Percentiles rank a stretch among this genome's conserved stretches.
Evolutionary conservation across 2,888 invertebrate genomes (phyloP).

Genomic region (Drosophila anomelani): DNA sequence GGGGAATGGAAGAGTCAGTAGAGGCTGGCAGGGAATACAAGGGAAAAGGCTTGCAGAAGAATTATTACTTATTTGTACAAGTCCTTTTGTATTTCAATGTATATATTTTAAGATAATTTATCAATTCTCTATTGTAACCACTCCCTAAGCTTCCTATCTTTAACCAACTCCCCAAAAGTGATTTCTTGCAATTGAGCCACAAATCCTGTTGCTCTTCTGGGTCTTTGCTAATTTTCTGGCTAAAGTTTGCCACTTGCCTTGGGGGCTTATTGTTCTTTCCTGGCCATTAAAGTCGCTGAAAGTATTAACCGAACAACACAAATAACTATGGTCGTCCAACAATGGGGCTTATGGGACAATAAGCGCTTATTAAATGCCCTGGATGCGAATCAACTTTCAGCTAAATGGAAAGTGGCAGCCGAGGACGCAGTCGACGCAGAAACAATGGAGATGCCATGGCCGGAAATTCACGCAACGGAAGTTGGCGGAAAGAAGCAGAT

Average conservation of each 20-base stretch:
- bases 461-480: constrained; percentile 67
- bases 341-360: constrained; percentile 75
- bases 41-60: neutral
- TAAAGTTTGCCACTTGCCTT: constrained; percentile 30
- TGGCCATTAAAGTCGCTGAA: constrained; percentile 22
- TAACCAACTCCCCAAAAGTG: neutral
- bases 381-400: constrained; percentile 78
- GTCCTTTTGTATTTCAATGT: neutral
- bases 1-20: neutral
- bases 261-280: constrained; percentile 22
- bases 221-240: constrained; percentile 5
- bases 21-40: too few relatives aligned
- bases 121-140: too few relatives aligned
- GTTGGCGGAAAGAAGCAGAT: constrained; percentile 36
- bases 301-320: constrained; percentile 39
- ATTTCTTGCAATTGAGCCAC: neutral
- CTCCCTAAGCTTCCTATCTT: neutral
- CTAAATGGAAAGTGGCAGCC: constrained; percentile 72
- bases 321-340: constrained; percentile 58
- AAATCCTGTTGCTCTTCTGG: constrained; percentile 14
- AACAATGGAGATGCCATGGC: constrained; percentile 68
- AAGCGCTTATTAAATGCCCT: constrained; percentile 78
- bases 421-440: constrained; percentile 28
- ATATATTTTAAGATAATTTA: too few relatives aligned
- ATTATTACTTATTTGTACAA: neutral